Evolutionary conservation across 2,113 vertebrate genomes (phyloP).

Genomic region (Cochlearius cochlearius): DNA sequence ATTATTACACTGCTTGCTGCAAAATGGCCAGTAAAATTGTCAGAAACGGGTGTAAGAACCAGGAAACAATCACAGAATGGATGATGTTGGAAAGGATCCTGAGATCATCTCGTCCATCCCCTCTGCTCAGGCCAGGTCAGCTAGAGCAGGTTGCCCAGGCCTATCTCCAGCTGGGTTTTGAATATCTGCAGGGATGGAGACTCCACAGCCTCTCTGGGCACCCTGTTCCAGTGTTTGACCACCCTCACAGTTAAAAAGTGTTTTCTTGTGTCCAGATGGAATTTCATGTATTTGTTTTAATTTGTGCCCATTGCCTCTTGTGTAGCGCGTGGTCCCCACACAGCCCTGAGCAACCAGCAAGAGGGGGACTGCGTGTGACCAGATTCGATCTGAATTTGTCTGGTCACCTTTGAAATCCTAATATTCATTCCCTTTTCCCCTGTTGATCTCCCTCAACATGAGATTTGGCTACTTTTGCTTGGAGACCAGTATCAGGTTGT

Average conservation of each 20-base stretch:
- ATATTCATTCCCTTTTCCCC: neutral
- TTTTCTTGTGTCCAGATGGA: neutral
- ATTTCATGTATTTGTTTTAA: neutral
- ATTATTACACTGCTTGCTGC: neutral
- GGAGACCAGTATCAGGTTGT: neutral
- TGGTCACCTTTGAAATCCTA: neutral
- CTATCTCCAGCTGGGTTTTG: neutral
- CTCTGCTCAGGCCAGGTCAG: neutral
- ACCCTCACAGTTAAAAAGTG: neutral
- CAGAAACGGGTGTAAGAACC: neutral
- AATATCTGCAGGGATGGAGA: neutral
- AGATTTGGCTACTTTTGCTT: neutral
- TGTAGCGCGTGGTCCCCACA: neutral
- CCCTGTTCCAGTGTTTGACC: neutral
- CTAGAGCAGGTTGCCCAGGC: neutral
- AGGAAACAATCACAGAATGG: neutral
- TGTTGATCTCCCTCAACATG: neutral
- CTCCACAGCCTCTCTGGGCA: neutral
- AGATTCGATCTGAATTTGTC: neutral
- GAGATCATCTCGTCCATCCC: neutral
- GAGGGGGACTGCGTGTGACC: neutral
- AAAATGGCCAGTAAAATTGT: neutral
- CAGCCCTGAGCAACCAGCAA: neutral
- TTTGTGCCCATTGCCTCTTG: neutral
- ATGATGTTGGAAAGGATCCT: neutral